Conservation (phyloP, 1,140 invertebrate genomes). For the Harlomillsia oculata region DNA sequence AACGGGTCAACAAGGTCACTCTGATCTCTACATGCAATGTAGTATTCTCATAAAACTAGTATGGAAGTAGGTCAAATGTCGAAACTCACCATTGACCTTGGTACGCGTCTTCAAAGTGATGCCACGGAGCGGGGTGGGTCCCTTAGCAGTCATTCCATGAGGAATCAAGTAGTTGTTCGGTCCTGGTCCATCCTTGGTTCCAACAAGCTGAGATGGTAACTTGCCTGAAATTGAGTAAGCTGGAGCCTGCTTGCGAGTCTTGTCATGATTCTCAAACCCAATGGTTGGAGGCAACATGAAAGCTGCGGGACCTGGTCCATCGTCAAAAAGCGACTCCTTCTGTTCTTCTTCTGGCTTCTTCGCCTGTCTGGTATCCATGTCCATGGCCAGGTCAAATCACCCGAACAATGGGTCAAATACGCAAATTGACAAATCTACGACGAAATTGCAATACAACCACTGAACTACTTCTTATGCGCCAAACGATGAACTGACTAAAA, state of each 20-base stretch:
- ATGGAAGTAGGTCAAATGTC: no score
- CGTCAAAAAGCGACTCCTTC: constrained; percentile 1
- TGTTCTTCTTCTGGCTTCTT: constrained; percentile 2
- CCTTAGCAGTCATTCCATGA: constrained; percentile 30
- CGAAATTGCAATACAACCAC: no score
- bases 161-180: constrained; percentile 21
- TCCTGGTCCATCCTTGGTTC: constrained; percentile 17
- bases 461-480: no score
- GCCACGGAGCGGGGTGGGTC: constrained; percentile 5
- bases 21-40: neutral
- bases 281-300: constrained; percentile 24
- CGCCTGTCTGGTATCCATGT: constrained; percentile 3
- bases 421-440: no score
- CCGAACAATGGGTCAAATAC: no score
- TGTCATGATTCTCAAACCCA: constrained; percentile 25
- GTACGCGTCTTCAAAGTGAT: constrained; percentile 7
- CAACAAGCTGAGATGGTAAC: constrained; percentile 13
- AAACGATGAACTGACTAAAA: no score
- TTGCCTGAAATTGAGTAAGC: constrained; percentile 26
- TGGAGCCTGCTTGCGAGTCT: constrained; percentile 19
- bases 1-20: no score
- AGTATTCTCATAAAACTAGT: neutral
- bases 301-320: constrained; percentile 29
- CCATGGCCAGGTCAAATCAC: no score
- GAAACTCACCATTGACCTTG: constrained; percentile 20